These are phyloP conservation scores for Nycticebus coucang DNA, from an alignment of 2,113 vertebrate species.

Conservation along the genomic window DNA sequence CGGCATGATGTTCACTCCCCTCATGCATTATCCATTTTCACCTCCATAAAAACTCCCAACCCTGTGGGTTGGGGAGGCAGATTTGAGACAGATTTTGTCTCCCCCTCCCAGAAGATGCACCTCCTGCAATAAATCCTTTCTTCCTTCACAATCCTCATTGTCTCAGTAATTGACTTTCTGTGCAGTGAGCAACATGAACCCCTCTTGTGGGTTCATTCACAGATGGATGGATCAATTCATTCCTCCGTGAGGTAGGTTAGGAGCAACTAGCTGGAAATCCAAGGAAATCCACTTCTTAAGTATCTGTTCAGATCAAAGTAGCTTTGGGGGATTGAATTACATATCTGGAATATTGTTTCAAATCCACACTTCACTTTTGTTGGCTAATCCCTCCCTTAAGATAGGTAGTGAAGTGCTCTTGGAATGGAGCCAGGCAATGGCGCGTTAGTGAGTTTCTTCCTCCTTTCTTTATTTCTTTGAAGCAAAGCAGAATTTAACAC, in stretches of 20 bases:
- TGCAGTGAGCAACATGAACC: too few relatives aligned
- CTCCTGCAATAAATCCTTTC: too few relatives aligned
- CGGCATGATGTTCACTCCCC: too few relatives aligned
- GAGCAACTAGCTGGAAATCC: slow-evolving; percentile 8
- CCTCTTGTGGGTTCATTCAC: too few relatives aligned
- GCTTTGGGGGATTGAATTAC: slow-evolving; percentile 11
- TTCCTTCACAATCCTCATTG: too few relatives aligned
- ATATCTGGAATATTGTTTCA: slow-evolving; percentile 48
- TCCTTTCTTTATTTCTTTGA: slow-evolving; percentile 15
- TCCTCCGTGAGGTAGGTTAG: not conserved
- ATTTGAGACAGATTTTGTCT: too few relatives aligned
- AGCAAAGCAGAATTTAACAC: slow-evolving; percentile 16
- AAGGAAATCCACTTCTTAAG: slow-evolving; percentile 46
- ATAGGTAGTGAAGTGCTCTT: slow-evolving; percentile 9
- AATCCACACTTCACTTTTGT: slow-evolving; percentile 32
- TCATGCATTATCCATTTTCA: too few relatives aligned
- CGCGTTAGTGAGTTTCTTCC: slow-evolving; percentile 20
- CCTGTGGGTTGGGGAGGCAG: too few relatives aligned
- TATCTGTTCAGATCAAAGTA: slow-evolving; percentile 38
- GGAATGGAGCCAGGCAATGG: not conserved
- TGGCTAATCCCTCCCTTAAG: slow-evolving; percentile 10
- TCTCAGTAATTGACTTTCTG: too few relatives aligned
- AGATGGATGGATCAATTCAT: not conserved
- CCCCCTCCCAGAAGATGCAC: too few relatives aligned
- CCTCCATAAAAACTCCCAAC: too few relatives aligned